Base-by-base conservation (phyloP, 2,888 invertebrate species). In the Geophilus truncorum region DNA sequence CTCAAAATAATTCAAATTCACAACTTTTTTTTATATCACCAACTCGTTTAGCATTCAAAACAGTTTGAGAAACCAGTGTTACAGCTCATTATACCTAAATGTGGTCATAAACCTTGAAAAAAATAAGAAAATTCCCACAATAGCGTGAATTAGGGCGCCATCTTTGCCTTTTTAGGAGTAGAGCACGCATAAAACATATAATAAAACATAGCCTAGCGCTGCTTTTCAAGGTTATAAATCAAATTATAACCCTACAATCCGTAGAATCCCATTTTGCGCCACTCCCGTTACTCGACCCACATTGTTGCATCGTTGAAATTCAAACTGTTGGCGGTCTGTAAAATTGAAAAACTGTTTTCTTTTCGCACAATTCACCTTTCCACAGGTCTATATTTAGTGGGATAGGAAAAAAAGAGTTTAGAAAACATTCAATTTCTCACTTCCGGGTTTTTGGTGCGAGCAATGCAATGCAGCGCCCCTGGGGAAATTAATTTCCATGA, bases 401-500 rank as follows among this genome's bases (percentile, higher is more conserved):
- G 4, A n/a, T 18, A 51, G 18, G 18, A 51, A 51, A 51, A 18
- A 5, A 51, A 51, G 18, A 51, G 51, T 51, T 51, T 45, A 51
- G 0, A 51, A 51, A 51, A n/a, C n/a, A n/a, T 15, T 45, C 51
- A 51, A 51, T 51, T 51, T 18, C 18, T 15, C 18, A 51, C 51
- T 36, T 79, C 45, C 51, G 51, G 40, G 21, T 51, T 30, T 79
- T 79, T n/a, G n/a, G n/a, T n/a, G n/a, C n/a, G n/a, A 45, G n/a
- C 25, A 25, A 9, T 30, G 30, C 57, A 51, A 51, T 51, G 51
- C 18, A 51, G 57, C 30, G 51, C 81, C 79, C 57, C 45, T 70
- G 75, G 78, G 40, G 40, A 36, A 40, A 30, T 36, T 15, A 36
- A 40, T 40, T 75, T 57, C 76, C 28, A 81, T 57, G 70, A 25